Conservation (phyloP, 2,113 vertebrate genomes). For the Kryptolebias marmoratus region DNA sequence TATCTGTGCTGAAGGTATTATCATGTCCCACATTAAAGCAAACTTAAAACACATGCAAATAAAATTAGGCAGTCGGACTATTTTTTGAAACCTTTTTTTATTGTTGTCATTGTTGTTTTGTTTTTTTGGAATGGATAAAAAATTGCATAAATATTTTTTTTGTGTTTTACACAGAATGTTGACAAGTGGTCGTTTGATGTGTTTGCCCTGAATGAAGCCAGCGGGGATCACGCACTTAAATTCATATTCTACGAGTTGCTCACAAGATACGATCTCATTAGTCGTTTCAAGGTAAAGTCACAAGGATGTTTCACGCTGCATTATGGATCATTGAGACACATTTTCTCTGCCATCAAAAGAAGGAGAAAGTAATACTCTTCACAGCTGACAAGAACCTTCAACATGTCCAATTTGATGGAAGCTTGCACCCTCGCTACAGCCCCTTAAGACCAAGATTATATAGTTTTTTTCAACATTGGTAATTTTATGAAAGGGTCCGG, state of each 20-base stretch:
- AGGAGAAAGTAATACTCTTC: neutral
- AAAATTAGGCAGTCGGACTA: neutral
- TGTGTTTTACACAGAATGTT: constrained; percentile 82
- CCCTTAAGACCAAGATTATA: constrained; percentile 8
- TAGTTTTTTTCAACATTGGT: constrained; percentile 19
- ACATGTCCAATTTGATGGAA: constrained; percentile 8
- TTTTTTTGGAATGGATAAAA: neutral
- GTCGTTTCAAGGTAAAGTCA: constrained; percentile 91
- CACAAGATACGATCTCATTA: constrained; percentile 97
- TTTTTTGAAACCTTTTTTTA: neutral
- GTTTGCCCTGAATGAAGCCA: constrained; percentile 94
- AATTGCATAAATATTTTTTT: neutral
- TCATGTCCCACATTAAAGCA: constrained; percentile 25
- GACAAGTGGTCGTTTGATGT: constrained; percentile 98
- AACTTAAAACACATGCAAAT: neutral
- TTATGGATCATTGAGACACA: neutral
- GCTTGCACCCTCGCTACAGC: neutral
- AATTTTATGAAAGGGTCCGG: constrained; percentile 10
- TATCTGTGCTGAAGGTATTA: constrained; percentile 94
- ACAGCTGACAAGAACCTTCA: neutral
- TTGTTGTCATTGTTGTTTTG: neutral
- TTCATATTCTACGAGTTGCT: constrained; percentile 99
- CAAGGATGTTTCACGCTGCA: neutral
- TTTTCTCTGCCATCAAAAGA: constrained; percentile 18
- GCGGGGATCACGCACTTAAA: constrained; percentile 94